phyloP scores from a whole-genome alignment of 2,797 vertebrate species.

The Pseudotriccus pelzelni region DNA sequence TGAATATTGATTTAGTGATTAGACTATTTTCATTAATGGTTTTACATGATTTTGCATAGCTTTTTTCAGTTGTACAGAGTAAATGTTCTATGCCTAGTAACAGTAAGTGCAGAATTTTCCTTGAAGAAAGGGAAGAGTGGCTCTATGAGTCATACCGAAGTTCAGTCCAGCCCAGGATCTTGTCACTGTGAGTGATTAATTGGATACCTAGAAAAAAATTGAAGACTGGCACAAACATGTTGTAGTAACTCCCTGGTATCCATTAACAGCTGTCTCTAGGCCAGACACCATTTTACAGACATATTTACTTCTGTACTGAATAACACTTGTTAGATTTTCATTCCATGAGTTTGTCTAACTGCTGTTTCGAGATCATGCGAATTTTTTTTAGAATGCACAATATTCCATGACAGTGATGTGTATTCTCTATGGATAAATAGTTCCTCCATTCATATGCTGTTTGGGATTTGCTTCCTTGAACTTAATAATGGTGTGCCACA shows the following conservation, averaged over 20 bases:
- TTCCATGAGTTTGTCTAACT: neutral
- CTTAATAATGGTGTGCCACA: neutral
- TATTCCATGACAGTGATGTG: neutral
- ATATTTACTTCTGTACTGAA: neutral
- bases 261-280: neutral
- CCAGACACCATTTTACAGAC: neutral
- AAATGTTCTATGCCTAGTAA: neutral
- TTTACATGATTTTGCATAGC: neutral
- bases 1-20: neutral
- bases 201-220: neutral
- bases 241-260: neutral
- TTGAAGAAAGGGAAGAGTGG: neutral
- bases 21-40: neutral
- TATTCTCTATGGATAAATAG: neutral
- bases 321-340: neutral
- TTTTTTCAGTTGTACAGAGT: neutral
- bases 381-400: neutral
- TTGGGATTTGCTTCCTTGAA: neutral
- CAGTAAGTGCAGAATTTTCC: neutral
- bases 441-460: neutral
- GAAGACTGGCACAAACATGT: neutral
- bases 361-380: neutral
- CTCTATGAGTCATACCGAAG: neutral
- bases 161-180: neutral
- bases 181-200: neutral